Conservation (phyloP, 1,140 invertebrate genomes). For the Trinorchestia longiramus region DNA sequence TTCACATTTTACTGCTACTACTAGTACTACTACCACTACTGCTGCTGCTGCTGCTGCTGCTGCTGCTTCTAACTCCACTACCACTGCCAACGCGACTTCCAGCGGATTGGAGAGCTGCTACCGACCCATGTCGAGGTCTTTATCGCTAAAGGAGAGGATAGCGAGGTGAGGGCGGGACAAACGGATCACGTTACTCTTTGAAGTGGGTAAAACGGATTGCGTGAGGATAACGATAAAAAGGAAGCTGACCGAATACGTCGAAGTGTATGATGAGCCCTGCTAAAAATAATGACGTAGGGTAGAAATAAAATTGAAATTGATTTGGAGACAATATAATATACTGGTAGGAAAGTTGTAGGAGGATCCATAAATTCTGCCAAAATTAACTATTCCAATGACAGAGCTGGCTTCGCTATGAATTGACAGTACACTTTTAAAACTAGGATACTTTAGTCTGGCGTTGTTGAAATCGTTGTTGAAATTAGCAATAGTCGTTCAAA, state of each 20-base stretch:
- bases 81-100: not conserved
- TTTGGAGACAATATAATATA: not conserved
- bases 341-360: not conserved
- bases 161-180: conserved; percentile 26
- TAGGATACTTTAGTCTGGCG: not conserved
- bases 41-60: conserved; percentile 9
- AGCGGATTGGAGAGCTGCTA: not conserved
- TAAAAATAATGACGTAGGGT: not conserved
- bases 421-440: not conserved
- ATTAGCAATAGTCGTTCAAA: not conserved
- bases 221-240: not conserved
- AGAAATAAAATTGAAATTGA: not conserved
- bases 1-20: conserved; percentile 35
- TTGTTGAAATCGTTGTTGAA: not conserved
- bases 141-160: conserved; percentile 38
- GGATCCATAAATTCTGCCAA: not conserved
- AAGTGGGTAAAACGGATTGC: not conserved
- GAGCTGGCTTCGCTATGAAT: not conserved
- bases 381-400: not conserved
- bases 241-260: not conserved
- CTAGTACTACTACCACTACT: not conserved
- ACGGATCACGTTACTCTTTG: not conserved
- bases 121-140: not conserved
- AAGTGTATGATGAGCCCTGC: not conserved
- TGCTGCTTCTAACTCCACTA: conserved; percentile 1